phyloP scores from a whole-genome alignment of 2,113 vertebrate genomes.

The Penelope pileata region DNA sequence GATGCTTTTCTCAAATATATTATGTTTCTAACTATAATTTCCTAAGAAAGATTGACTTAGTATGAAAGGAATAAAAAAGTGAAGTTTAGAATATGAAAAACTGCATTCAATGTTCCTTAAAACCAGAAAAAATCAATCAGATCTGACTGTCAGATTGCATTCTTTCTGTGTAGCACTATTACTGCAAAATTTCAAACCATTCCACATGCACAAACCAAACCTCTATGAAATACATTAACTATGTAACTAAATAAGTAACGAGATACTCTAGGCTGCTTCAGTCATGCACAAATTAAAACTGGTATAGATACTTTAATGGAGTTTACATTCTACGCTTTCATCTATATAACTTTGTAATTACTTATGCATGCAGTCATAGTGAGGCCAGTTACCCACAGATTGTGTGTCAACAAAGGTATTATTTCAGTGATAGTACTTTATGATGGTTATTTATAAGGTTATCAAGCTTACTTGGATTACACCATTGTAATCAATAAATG shows the following conservation, averaged over 20 bases:
- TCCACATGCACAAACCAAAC: not conserved
- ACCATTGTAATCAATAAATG: not conserved
- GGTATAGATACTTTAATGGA: not conserved
- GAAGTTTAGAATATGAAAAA: not conserved
- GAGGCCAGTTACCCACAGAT: not conserved
- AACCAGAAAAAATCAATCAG: not conserved
- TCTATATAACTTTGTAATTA: not conserved
- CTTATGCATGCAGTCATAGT: not conserved
- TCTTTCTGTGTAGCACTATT: not conserved
- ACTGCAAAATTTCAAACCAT: not conserved
- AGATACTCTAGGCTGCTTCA: not conserved
- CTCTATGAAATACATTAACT: not conserved
- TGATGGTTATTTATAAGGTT: not conserved
- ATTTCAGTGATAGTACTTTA: not conserved
- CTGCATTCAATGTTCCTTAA: not conserved
- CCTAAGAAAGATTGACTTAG: not conserved
- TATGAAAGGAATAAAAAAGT: not conserved
- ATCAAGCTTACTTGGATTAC: not conserved
- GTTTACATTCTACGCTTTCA: not conserved
- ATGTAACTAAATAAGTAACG: not conserved
- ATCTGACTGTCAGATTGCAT: not conserved
- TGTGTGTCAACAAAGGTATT: not conserved
- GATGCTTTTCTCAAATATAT: not conserved
- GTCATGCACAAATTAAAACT: not conserved
- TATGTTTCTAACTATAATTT: not conserved